Conservation (phyloP, 92 coral and sea anemone genomes). For the Siderastrea siderea region DNA sequence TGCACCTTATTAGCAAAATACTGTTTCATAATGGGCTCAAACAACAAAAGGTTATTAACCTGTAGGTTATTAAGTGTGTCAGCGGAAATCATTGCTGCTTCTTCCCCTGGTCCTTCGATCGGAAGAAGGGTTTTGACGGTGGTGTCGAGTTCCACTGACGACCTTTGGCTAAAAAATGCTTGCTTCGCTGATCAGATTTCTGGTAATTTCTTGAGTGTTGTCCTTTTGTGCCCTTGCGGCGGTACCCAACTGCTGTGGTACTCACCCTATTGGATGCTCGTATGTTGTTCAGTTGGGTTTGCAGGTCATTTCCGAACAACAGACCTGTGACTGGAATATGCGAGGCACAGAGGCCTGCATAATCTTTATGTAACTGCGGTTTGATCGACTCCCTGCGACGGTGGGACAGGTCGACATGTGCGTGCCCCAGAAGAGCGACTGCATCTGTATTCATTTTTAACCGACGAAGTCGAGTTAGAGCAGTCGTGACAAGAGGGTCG, state of each 20-base stretch:
- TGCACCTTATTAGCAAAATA: constrained; percentile 27
- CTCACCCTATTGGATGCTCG: constrained; percentile 41
- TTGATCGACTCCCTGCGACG: constrained; percentile 51
- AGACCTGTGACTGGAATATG: constrained; percentile 44
- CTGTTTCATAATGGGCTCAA: constrained; percentile 15
- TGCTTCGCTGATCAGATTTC: constrained; percentile 21
- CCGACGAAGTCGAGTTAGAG: too few species aligned
- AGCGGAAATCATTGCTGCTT: constrained; percentile 33
- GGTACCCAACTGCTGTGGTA: constrained; percentile 34
- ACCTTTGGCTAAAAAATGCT: constrained; percentile 22
- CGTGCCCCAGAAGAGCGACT: constrained; percentile 50
- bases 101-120: constrained; percentile 35
- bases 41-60: constrained; percentile 9
- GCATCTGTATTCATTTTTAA: constrained; percentile 38
- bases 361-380: constrained; percentile 50
- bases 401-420: constrained; percentile 51
- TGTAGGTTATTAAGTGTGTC: constrained; percentile 30
- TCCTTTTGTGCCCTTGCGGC: constrained; percentile 11
- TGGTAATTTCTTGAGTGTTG: constrained; percentile 17
- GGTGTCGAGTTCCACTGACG: constrained; percentile 37
- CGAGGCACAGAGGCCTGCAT: constrained; percentile 35
- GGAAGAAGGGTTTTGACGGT: constrained; percentile 21
- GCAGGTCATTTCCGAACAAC: constrained; percentile 66
- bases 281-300: constrained; percentile 56
- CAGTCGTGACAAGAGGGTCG: too few species aligned